Conservation (phyloP, 1,140 invertebrate species). For the Eueides isabella region DNA sequence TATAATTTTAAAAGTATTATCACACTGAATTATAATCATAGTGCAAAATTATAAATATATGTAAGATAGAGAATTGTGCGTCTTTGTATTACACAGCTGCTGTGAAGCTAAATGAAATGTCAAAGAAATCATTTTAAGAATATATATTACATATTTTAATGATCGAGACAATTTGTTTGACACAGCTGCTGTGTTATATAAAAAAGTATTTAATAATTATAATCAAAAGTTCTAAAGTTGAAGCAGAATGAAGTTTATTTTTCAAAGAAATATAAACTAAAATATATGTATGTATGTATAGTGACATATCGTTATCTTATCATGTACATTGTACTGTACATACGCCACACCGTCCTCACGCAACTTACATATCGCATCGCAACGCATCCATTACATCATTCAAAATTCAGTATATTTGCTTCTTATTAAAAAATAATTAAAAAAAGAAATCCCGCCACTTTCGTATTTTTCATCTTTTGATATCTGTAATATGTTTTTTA, state of each 20-base stretch:
- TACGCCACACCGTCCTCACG: conserved; percentile 64
- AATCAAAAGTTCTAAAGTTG: conserved; percentile 37
- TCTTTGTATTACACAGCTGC: neutral
- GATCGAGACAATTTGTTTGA: neutral
- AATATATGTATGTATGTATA: conserved; percentile 44
- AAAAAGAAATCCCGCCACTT: too few relatives aligned
- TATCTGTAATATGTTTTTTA: neutral
- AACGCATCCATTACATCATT: conserved; percentile 35
- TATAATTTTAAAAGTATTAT: conserved; percentile 31
- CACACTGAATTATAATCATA: conserved; percentile 34
- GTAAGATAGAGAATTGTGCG: conserved; percentile 24
- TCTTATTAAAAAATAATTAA: neutral
- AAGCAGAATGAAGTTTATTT: conserved; percentile 49
- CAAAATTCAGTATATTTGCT: neutral
- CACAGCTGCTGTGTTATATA: neutral
- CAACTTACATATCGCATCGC: conserved; percentile 71
- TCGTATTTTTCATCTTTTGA: too few relatives aligned
- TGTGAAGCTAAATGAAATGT: neutral
- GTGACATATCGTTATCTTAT: conserved; percentile 54
- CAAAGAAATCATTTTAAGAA: neutral
- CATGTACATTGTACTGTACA: conserved; percentile 48
- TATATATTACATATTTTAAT: neutral
- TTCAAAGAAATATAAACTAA: conserved; percentile 35
- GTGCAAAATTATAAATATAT: conserved; percentile 42
- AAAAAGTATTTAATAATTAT: conserved; percentile 29